These are phyloP conservation scores for Drosophila mulleri DNA, from an alignment of 2,888 invertebrate species.

Conservation along the genomic window DNA sequence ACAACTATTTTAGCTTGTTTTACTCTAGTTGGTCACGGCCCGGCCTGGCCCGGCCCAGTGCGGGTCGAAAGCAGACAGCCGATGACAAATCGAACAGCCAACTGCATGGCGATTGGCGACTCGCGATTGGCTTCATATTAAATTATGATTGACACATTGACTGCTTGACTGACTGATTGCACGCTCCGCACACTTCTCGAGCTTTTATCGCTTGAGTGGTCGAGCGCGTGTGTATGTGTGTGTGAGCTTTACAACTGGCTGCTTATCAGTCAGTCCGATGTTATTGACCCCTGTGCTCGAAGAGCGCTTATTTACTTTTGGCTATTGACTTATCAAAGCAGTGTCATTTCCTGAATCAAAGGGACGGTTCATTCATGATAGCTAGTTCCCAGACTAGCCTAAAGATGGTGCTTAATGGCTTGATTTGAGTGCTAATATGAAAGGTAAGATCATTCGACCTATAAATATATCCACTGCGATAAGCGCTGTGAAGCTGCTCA, in stretches of 20 bases:
- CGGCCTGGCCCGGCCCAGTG: conserved; percentile 5
- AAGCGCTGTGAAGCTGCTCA: neutral
- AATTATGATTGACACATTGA: conserved; percentile 80
- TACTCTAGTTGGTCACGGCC: conserved; percentile 69
- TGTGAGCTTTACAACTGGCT: conserved; percentile 2
- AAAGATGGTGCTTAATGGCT: too few relatives aligned
- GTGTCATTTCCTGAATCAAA: conserved; percentile 27
- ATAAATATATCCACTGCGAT: too few relatives aligned
- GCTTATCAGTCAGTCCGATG: conserved; percentile 50
- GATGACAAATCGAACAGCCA: conserved; percentile 54
- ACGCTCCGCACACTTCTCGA: conserved; percentile 17
- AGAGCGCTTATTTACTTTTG: conserved; percentile 26
- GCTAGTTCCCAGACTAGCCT: neutral
- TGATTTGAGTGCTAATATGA: too few relatives aligned
- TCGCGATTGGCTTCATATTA: conserved; percentile 57
- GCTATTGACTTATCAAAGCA: conserved; percentile 50
- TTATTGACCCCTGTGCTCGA: conserved; percentile 58
- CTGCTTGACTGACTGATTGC: conserved; percentile 54
- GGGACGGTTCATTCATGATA: conserved; percentile 14
- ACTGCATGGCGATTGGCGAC: conserved; percentile 21
- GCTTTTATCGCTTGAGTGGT: conserved; percentile 6
- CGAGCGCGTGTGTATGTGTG: neutral
- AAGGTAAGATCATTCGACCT: too few relatives aligned
- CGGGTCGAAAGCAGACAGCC: conserved; percentile 8
- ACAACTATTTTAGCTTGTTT: conserved; percentile 78